Base-by-base conservation (phyloP, 2,888 invertebrate genomes). In the Chelonus formosanus region DNA sequence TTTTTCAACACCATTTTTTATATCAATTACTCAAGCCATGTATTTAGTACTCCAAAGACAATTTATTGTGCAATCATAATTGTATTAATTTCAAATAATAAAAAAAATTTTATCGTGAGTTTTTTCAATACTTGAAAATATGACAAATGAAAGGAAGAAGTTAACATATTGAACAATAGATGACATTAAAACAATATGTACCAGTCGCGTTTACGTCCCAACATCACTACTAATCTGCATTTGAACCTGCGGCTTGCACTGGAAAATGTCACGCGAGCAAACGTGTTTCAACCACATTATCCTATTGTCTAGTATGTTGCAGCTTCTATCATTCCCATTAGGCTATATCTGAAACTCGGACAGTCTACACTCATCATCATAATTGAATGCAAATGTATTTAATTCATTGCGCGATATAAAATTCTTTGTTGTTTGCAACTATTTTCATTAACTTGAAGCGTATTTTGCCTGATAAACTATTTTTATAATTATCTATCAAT, bases 101-200 rank as follows among this genome's bases (percentile, higher is more conserved):
- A 20, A 20, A 20, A 20, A 20, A 20, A 20, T 20, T 20, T 20
- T 20, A 20, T 20, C 20, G 20, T 20, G 20, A 20, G 20, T 20
- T 20, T 20, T 20, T 20, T 20, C 20, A 20, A 20, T 20, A 20
- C 20, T 20, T 58, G 65, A 63, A 67, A 8, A 10, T 36, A 10
- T 54, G 35, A 57, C 62, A 58, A 70, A 53, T 65, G 65, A 62
- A 67, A 67, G 52, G 64, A 60, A 45, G 68, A 67, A 68, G 73
- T 72, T 72, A 73, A 74, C 70, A 71, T 66, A 73, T 73, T 72
- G 74, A 74, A 78, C 78, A 79, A 80, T 78, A 71, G 73, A 73
- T 72, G 32, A 47, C 71, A 73, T 73, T 70, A 65, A 64, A 73
- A 79, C 78, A 78, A 79, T 78, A 73, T 70, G 73, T 66, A 70